These are phyloP conservation scores for Peromyscus nudipes DNA, from an alignment of 2,797 vertebrate species.

Conservation along the genomic window DNA sequence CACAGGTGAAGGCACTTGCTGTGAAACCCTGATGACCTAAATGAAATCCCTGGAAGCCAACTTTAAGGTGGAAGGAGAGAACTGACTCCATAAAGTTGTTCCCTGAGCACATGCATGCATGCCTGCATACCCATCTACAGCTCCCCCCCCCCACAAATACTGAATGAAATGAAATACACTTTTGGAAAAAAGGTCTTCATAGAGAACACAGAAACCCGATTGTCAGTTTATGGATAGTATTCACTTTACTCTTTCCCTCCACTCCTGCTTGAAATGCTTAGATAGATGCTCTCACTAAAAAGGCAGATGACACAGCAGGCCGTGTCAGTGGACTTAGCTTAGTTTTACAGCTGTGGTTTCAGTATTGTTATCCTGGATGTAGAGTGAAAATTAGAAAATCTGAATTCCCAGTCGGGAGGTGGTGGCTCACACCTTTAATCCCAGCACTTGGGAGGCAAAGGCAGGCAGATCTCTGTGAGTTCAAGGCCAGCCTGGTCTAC, in stretches of 20 bases:
- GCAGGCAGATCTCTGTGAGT: background rate
- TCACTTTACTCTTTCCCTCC: background rate
- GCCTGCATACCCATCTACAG: background rate
- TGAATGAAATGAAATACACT: background rate
- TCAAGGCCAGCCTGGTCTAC: background rate
- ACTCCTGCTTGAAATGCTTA: background rate
- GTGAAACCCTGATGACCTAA: background rate
- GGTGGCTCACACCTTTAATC: background rate
- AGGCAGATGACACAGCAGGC: background rate
- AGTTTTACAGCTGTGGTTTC: background rate
- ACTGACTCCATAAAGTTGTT: background rate
- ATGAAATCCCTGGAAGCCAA: background rate
- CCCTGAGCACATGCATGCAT: background rate
- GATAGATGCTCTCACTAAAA: background rate
- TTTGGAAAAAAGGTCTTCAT: background rate
- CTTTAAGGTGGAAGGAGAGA: background rate
- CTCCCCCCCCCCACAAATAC: background rate
- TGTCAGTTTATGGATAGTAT: background rate
- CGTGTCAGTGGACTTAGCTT: background rate
- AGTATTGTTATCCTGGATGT: background rate
- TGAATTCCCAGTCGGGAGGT: background rate
- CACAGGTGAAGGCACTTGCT: background rate
- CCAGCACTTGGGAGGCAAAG: background rate
- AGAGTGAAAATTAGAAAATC: background rate
- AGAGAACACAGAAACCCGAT: background rate